Percentiles rank a stretch among this genome's conserved stretches.
These are phyloP conservation scores for Calliphora vicina DNA, from an alignment of 1,140 invertebrate species.

Conservation along the genomic window DNA sequence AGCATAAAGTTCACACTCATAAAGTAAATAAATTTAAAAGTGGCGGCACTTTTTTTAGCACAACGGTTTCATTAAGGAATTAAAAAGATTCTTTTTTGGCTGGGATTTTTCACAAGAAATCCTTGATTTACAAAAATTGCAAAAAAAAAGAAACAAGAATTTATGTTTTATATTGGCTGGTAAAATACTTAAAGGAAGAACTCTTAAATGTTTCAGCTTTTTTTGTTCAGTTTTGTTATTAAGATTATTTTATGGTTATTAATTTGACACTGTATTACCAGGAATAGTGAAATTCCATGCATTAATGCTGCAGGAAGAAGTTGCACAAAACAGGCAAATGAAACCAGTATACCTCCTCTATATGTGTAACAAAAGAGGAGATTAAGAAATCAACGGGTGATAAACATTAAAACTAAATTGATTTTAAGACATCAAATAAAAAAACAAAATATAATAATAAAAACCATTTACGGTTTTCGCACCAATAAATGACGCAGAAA, in stretches of 20 bases:
- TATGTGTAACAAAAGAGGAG: background rate
- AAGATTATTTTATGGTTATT: slow-evolving; percentile 31
- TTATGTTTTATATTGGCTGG: background rate
- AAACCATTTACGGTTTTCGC: too few relatives aligned
- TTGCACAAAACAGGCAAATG: background rate
- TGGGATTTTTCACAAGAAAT: slow-evolving; percentile 20
- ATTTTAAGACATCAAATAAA: background rate
- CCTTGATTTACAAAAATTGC: slow-evolving; percentile 22
- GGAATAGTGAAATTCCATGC: background rate
- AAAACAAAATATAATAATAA: background rate
- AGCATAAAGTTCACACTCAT: slow-evolving; percentile 36
- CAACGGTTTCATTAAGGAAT: background rate
- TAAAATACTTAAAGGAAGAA: background rate
- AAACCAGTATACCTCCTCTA: too few relatives aligned
- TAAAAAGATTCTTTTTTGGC: background rate
- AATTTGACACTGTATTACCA: slow-evolving; percentile 24
- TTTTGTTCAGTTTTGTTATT: slow-evolving; percentile 3
- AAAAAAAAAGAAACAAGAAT: background rate
- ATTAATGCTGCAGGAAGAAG: background rate
- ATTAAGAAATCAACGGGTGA: slow-evolving; percentile 34
- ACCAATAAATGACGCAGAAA: too few relatives aligned
- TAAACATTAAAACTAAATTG: slow-evolving; percentile 23
- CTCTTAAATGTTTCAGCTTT: background rate
- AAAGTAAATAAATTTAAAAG: slow-evolving; percentile 35
- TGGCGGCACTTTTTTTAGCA: slow-evolving; percentile 28